These are phyloP conservation scores for Operophtera brumata DNA, from an alignment of 2,888 invertebrate species.

Conservation along the genomic window DNA sequence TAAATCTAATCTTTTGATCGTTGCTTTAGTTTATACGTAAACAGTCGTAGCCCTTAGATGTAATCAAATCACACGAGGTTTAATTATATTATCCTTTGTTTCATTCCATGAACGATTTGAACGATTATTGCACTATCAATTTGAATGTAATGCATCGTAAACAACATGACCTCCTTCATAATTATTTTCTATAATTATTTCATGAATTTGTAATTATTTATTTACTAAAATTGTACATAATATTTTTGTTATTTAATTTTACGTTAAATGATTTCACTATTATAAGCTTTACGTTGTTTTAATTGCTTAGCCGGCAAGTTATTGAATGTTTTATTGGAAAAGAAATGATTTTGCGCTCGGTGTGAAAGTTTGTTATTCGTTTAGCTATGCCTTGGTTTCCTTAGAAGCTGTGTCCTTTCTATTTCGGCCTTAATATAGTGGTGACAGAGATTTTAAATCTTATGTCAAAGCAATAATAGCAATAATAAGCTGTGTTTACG, in stretches of 20 bases:
- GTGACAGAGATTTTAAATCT: too few relatives aligned
- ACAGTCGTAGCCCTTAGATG: conserved; percentile 31
- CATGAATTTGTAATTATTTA: conserved; percentile 74
- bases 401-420: too few relatives aligned
- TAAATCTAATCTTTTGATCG: conserved; percentile 14
- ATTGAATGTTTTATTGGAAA: conserved; percentile 28
- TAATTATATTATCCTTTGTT: conserved; percentile 42
- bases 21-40: conserved; percentile 14
- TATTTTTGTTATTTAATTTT: conserved; percentile 80
- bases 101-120: conserved; percentile 60
- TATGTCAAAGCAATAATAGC: too few relatives aligned
- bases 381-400: conserved; percentile 34
- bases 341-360: conserved; percentile 35
- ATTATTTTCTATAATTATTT: conserved; percentile 42
- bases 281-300: conserved; percentile 38
- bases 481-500: too few relatives aligned
- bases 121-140: conserved; percentile 43
- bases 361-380: conserved; percentile 39
- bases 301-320: conserved; percentile 31
- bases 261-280: conserved; percentile 64
- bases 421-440: too few relatives aligned
- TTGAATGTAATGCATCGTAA: conserved; percentile 44
- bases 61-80: conserved; percentile 28
- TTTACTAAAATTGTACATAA: conserved; percentile 76
- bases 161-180: conserved; percentile 39